Evolutionary conservation across 2,888 invertebrate genomes (phyloP), one percentile per base, ranked within the genome.

Genomic region (Aleiodes alternator): DNA sequence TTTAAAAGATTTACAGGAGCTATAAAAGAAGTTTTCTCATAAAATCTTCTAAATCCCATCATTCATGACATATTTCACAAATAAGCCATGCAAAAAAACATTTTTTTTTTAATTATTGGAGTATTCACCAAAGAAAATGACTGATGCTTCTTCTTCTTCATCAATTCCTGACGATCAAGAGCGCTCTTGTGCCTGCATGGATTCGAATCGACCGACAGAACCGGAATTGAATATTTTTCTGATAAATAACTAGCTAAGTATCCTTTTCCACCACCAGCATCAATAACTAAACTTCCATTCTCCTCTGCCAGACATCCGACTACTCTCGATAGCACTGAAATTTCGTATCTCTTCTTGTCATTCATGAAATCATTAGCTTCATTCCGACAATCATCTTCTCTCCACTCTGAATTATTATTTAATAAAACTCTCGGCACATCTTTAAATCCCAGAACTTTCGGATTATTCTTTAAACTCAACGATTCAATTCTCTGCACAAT

Each of bases 231-330:
- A 87, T 95, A 93, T 76, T 94, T 93, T 4, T 96, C 90, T 0
- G 95, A 92, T 66, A 98, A 80, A 77, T 83, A 76, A n/a, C 84
- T 84, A 0, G 96, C 95, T 51, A 97, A 90, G 88, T 97, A 96
- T 0, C 97, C 98, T 86, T 96, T 95, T 0, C 98, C 98, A 84
- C 97, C 97, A 0, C 98, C 98, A 56, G 96, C 93, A 87, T 98
- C 98, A 14, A 97, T 85, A 9, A 88, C 81, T 51, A 89, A 78
- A 70, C 79, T 80, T 48, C 73, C 56, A 9, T 83, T 77, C 6
- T 76, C 53, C 29, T 78, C 51, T 23, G 84, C 80, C 16, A 86
- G 73, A 76, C 80, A 72, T 31, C 78, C 80, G 16, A 87, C 72
- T 5, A 86, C 69, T 72, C 80, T 81, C 6, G 87, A 83, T 29